Evolutionary conservation across 1,140 invertebrate species (phyloP), one percentile per base, ranked within the genome.

Genomic region (Ctenoplectra terminalis): DNA sequence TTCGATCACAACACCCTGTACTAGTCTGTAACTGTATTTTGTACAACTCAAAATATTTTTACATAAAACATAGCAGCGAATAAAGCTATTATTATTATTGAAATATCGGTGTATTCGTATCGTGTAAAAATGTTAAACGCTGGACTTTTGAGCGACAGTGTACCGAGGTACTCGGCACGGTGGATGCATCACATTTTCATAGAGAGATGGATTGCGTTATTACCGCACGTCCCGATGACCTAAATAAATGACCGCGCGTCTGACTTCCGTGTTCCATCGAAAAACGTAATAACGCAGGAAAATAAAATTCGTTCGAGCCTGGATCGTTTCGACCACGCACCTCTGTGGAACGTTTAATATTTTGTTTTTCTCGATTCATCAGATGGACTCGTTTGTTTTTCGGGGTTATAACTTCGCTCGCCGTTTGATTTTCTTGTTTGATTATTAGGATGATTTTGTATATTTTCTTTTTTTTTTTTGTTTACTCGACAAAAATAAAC

Each of bases 181-280:
- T 26, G 8, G 26, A 20, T 31, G 37, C 26, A 23, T 15, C 0
- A 17, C 23, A 70, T 70, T 71, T 50, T 52, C 46, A 20, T 31
- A 50, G 15, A 34, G 15, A 66, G n/a, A 50, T 75, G 34, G 60
- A 76, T 76, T n/a, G n/a, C 34, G 31, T 64, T 76, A 66, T 66
- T 66, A 34, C 7, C 15, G 20, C 9, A 15, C 48, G 43, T 54
- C n/a, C 34, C 13, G 17, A 66, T 76, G 73, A 76, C 61, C 60
- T 37, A 52, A 74, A 58, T 77, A 77, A 77, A 64, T 43, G 46
- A 2, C 23, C 48, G 34, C n/a, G 5, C 2, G 13, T 40, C 20
- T 43, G 34, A 54, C 17, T 66, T 40, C n/a, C n/a, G n/a, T 52
- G 3, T 66, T 66, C 6, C n/a, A 43, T 13, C 0, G 34, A 61